Evolutionary conservation across 2,888 invertebrate species (phyloP).

Genomic region (Polyploca ridens): DNA sequence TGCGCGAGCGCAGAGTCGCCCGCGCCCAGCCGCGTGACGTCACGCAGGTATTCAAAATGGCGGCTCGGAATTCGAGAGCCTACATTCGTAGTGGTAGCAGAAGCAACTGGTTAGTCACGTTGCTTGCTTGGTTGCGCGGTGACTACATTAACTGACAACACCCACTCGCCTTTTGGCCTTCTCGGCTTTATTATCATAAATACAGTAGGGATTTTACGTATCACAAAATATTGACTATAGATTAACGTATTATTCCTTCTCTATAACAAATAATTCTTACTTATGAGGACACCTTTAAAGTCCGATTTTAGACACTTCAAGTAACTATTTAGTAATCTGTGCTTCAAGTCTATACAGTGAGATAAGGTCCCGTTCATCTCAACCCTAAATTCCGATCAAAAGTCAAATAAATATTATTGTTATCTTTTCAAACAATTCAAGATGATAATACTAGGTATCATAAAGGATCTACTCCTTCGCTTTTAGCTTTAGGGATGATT

Average conservation of each 20-base stretch:
- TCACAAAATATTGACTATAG: background rate
- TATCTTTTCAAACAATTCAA: conserved; percentile 3
- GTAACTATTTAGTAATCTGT: too few relatives aligned
- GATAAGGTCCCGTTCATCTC: background rate
- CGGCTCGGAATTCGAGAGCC: conserved; percentile 81
- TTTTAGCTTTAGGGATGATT: background rate
- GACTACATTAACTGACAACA: background rate
- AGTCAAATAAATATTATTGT: conserved; percentile 3
- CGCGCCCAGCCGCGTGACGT: conserved; percentile 78
- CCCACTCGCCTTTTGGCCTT: background rate
- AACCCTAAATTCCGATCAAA: background rate
- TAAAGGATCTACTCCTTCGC: background rate
- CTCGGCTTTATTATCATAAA: background rate
- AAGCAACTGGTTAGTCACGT: conserved; percentile 20
- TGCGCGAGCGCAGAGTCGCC: conserved; percentile 72
- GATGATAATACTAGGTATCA: background rate
- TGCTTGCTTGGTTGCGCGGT: conserved; percentile 8
- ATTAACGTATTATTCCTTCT: background rate
- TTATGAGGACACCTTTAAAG: background rate
- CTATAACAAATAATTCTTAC: background rate
- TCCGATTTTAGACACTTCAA: background rate
- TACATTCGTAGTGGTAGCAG: conserved; percentile 62
- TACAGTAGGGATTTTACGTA: background rate
- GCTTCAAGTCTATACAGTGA: background rate
- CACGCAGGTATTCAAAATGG: conserved; percentile 83